Base-by-base conservation (phyloP, 2,888 invertebrate species). In the Myathropa florea region DNA sequence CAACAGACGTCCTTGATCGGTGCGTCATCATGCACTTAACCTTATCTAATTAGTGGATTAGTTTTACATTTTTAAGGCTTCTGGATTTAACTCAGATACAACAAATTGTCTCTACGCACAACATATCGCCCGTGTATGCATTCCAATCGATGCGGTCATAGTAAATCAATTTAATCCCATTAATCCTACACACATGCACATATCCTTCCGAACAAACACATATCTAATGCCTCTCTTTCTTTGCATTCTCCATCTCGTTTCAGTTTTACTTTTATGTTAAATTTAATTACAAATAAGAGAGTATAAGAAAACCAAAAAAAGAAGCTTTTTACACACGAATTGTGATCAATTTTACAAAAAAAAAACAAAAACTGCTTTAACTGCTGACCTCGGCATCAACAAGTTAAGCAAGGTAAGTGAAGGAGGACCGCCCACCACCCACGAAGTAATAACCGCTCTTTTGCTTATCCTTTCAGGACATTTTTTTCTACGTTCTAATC, bases 341-440 rank as follows among this genome's bases (percentile, higher is more conserved):
- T 79, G 86, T 86, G 82, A 83, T 83, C 79, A 65, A 72, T 89
- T 88, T 83, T 87, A 67, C 88, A 88, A 89, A 73, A 85, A 84
- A 88, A 83, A 86, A 57, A 57, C 57, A 67, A 83, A 81, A 59
- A 55, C 53, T 59, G 72, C 75, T 59, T 76, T 79, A 73, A 61
- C 67, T 55, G 83, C 78, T 79, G 53, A 78, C 60, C 61, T 67
- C 46, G 67, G 72, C 63, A 77, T 68, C 72, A 81, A 64, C 64
- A 77, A 64, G 68, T 70, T 70, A 64, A 77, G 77, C 68, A 77
- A 85, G 67, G 85, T 82, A 46, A 78, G 60, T 55, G 7, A n/a
- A 33, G n/a, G n/a, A 30, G 23, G 14, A 53, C 14, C 3, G 18
- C n/a, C 10, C 18, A 33, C 1, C 36, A 9, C 23, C 28, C 12